Percentiles rank a stretch among this genome's conserved stretches.
Conservation (phyloP, 2,113 vertebrate genomes). For the Ptychochromis oligacanthus region DNA sequence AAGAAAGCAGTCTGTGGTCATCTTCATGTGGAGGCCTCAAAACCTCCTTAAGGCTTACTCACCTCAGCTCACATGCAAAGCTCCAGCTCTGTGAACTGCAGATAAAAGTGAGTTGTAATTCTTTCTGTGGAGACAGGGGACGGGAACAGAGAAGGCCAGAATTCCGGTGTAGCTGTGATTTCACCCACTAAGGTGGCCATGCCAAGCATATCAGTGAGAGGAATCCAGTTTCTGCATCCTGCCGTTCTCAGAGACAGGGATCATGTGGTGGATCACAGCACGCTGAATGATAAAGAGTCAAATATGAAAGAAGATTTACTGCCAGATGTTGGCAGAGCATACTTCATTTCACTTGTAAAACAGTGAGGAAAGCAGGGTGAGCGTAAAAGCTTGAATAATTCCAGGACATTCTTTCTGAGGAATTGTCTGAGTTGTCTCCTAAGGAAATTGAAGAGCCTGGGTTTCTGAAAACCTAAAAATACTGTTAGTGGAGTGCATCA, state of each 20-base stretch:
- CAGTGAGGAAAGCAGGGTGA: constrained; percentile 35
- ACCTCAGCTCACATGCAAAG: neutral
- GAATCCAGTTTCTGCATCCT: constrained; percentile 40
- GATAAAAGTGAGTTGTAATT: constrained; percentile 35
- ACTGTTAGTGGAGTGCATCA: neutral
- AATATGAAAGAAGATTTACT: constrained; percentile 62
- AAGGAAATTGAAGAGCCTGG: constrained; percentile 29
- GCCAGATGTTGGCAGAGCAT: constrained; percentile 70
- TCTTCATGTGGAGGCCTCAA: neutral
- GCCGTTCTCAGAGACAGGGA: constrained; percentile 29
- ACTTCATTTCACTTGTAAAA: constrained; percentile 68
- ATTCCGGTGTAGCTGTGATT: constrained; percentile 41
- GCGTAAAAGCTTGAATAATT: constrained; percentile 52
- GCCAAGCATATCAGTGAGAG: constrained; percentile 51
- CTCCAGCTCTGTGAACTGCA: neutral
- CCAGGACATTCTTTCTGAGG: constrained; percentile 48
- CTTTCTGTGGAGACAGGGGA: constrained; percentile 23
- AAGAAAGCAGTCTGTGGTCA: neutral
- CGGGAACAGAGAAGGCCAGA: constrained; percentile 13
- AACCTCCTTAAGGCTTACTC: neutral
- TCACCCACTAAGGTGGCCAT: constrained; percentile 27
- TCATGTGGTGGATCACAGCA: constrained; percentile 50
- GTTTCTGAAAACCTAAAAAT: neutral
- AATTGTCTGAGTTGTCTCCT: constrained; percentile 40
- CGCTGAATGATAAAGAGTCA: constrained; percentile 49